Evolutionary conservation across 2,113 vertebrate species (phyloP), one percentile per base, ranked within the genome.

Genomic region (Cynopterus brachyotis): DNA sequence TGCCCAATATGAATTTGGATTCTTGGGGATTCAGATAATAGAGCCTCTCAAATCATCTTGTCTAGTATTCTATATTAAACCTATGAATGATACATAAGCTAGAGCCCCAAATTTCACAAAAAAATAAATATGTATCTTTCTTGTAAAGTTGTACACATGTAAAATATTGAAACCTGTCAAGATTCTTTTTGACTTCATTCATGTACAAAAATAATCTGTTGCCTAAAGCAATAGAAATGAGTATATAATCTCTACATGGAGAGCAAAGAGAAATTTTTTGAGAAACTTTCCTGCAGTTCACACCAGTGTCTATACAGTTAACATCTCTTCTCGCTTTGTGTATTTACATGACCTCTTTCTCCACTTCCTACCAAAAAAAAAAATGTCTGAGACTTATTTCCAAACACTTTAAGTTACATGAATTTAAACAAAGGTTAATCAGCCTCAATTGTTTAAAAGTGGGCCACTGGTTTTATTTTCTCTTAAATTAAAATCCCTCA

Each of bases 351-450:
- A 55, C 40, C 47, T 83, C 3, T 66, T 64, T 89, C 70, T 92
- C 45, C 22, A 47, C 57, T 79, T 92, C 37, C 93, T 89, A 89
- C 37, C 1, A 10, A 95, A 50, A 45, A 95, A 50, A 45, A 96
- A 94, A 88, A 89, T 35, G 20, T 76, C 53, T 28, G 30, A 64
- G 57, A 66, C 35, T 82, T 85, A 72, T 76, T 94, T 97, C 60
- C 76, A 76, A 70, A 57, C 76, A 78, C 88, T 97, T 96, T 96
- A 96, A 85, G n/a, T 87, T 95, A 95, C 76, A 66, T 81, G 59
- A 79, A 93, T 84, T 95, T 91, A 75, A 94, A 95, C 85, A 93
- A 94, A 84, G 37, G 60, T 95, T 97, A 95, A 96, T 92, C 13
- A 90, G 80, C 81, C 69, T 86, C 62, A 79, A 57, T 94, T 94